Base-by-base conservation (phyloP, 2,797 vertebrate genomes). In the Spea hammondii region DNA sequence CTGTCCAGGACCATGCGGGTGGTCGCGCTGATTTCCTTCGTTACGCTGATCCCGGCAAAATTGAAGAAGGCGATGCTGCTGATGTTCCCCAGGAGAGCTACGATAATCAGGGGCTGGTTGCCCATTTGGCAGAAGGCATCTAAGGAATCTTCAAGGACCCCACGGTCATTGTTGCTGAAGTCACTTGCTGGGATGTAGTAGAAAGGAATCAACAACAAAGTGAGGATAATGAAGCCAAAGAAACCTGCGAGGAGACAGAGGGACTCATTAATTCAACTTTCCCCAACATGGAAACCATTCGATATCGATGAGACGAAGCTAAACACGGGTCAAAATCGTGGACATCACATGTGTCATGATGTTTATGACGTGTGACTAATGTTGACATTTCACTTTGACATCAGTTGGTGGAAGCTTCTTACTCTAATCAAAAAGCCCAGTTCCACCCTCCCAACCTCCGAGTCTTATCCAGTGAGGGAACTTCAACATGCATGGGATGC, bases 41-140 rank as follows among this genome's bases (percentile, higher is more conserved):
- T 98, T 86, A 99, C 95, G 0, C 96, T 98, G 91, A 99, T 93
- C 60, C 96, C 96, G 0, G 96, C 96, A 0, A 97, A 98, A 90
- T 98, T 98, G 90, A 98, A 98, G 92, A 98, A 98, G 79, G 96
- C 94, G 5, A 98, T 98, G 90, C 96, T 98, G 84, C 95, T 90
- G 0, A 95, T 94, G 91, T 97, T 98, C 45, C 94, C 96, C 82
- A 96, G 86, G 78, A 98, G 88, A 0, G 96, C 95, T 83, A 97
- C 4, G 0, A 93, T 4, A 49, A 98, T 96, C 49, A 97, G 92
- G 0, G 97, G 96, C 49, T 89, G 85, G 76, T 85, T 83, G 60
- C 94, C 92, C 2, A 98, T 89, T 88, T 98, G 96, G 84, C 96
- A 98, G 91, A 98, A 97, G 80, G 95, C 96, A 0, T 98, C 96